Evolutionary conservation across 2,888 invertebrate species (phyloP).

Genomic region (Ceraclea dissimilis): DNA sequence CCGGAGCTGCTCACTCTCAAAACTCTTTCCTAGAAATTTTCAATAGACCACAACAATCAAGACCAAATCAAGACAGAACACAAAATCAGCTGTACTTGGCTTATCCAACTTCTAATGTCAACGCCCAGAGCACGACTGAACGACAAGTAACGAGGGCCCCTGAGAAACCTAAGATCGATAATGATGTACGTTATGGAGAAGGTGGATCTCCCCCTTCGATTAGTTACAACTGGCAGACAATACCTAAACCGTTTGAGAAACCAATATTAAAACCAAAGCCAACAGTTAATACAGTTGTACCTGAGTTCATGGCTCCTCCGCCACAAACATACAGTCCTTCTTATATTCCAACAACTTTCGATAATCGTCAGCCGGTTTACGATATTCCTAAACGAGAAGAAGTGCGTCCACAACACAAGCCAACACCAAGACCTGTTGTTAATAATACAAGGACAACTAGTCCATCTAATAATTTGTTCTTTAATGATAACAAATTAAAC

Average conservation of each 20-base stretch:
- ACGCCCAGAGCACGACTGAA: conserved; percentile 39
- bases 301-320: conserved; percentile 25
- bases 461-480: conserved; percentile 33
- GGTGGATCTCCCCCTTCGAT: conserved; percentile 39
- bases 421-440: conserved; percentile 28
- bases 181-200: conserved; percentile 27
- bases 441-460: conserved; percentile 30
- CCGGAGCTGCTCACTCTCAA: conserved; percentile 1
- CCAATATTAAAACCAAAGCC: background rate
- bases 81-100: conserved; percentile 11
- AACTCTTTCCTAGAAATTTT: background rate
- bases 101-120: conserved; percentile 29
- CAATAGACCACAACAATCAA: background rate
- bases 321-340: conserved; percentile 34
- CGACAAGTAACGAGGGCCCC: conserved; percentile 37
- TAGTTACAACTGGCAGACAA: conserved; percentile 34
- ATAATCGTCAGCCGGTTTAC: conserved; percentile 39
- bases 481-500: conserved; percentile 43
- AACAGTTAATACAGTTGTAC: background rate
- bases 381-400: conserved; percentile 45
- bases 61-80: conserved; percentile 1
- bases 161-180: background rate
- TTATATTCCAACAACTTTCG: conserved; percentile 38
- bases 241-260: conserved; percentile 22
- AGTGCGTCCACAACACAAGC: conserved; percentile 18